phyloP scores from a whole-genome alignment of 2,113 vertebrate species.

The Lophura nycthemera region DNA sequence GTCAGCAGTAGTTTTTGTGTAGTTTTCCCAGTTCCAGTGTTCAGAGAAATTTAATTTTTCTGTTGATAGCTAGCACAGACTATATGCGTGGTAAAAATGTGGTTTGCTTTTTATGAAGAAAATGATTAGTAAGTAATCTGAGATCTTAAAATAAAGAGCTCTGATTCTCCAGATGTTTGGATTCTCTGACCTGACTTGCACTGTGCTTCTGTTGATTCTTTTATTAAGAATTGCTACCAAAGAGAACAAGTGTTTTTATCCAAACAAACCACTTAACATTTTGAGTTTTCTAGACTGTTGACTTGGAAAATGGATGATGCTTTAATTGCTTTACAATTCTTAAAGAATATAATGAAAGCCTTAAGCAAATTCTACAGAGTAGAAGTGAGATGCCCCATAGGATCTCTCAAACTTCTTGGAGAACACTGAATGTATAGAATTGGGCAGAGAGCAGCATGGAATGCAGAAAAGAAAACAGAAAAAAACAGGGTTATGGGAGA shows the following conservation, averaged over 20 bases:
- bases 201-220: background rate
- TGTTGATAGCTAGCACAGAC: background rate
- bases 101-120: background rate
- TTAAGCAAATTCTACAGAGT: background rate
- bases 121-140: background rate
- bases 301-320: background rate
- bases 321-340: background rate
- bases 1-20: background rate
- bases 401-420: background rate
- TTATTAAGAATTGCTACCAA: background rate
- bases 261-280: background rate
- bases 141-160: background rate
- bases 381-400: background rate
- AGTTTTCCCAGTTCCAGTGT: background rate
- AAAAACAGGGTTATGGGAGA: background rate
- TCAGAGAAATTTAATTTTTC: background rate
- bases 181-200: background rate
- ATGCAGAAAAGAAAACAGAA: background rate
- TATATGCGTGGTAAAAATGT: background rate
- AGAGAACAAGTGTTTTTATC: background rate
- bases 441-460: fast-evolving
- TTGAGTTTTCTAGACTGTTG: background rate
- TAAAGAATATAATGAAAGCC: background rate
- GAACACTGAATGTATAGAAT: background rate
- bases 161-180: background rate